A percentile compares a stretch with the other conserved stretches of the same genome.
Conservation (phyloP, 2,113 vertebrate genomes). For the Chinchilla lanigera region DNA sequence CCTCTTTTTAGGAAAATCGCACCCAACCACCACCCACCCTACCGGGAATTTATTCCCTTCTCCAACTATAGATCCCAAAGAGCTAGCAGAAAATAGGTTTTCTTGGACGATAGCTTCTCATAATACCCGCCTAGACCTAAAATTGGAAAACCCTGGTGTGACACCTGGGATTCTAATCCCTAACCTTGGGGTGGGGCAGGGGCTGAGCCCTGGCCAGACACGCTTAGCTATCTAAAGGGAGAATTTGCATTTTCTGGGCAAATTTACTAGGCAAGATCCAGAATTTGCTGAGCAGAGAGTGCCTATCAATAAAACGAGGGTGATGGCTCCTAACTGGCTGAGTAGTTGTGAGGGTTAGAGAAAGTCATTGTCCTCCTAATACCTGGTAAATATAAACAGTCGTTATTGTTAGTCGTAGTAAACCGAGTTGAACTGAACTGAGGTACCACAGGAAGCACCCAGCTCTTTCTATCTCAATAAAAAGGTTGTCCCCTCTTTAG, state of each 20-base stretch:
- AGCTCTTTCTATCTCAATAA: neutral
- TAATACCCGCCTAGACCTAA: neutral
- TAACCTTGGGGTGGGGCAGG: neutral
- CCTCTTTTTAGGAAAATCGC: conserved; percentile 15
- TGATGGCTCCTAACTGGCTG: neutral
- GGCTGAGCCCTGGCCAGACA: neutral
- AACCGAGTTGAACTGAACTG: neutral
- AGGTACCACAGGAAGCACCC: neutral
- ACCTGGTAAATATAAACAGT: neutral
- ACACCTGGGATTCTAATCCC: neutral
- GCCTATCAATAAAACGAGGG: neutral
- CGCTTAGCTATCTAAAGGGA: neutral
- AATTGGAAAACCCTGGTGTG: neutral
- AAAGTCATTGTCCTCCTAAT: neutral
- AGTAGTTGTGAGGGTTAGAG: neutral
- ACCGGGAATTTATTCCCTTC: neutral
- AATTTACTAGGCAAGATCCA: neutral
- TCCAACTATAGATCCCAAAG: neutral
- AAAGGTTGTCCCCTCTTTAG: neutral
- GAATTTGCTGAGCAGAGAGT: neutral
- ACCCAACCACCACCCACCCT: neutral
- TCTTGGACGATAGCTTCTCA: neutral
- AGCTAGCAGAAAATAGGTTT: neutral
- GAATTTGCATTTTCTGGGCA: neutral
- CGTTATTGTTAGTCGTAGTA: neutral